Conservation (phyloP, 2,888 invertebrate genomes). For the Amphipyra berbera region DNA sequence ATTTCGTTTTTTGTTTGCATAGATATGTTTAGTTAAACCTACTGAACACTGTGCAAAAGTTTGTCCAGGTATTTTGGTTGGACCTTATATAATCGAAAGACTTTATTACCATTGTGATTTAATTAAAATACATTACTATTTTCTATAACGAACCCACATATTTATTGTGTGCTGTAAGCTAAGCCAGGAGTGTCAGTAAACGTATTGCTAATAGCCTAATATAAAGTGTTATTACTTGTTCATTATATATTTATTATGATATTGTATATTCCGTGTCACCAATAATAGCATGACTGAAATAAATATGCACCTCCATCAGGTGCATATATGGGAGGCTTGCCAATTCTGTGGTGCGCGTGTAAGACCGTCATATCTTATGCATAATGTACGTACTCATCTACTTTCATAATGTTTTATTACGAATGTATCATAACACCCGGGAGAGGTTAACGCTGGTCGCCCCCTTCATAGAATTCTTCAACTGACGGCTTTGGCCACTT, state of each 20-base stretch:
- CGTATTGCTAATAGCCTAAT: neutral
- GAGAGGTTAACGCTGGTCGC: no score
- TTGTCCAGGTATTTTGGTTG: no score
- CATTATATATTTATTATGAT: constrained; percentile 7
- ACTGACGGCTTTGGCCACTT: no score
- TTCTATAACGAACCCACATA: neutral
- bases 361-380: constrained; percentile 14
- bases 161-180: neutral
- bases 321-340: constrained; percentile 74
- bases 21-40: no score
- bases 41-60: no score
- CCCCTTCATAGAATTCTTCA: no score
- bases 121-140: no score
- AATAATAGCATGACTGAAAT: constrained; percentile 67
- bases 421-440: neutral
- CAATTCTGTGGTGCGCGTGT: constrained; percentile 66
- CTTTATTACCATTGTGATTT: no score
- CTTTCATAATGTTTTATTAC: constrained; percentile 3
- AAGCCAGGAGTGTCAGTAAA: neutral
- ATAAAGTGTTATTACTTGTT: neutral
- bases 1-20: no score
- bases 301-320: constrained; percentile 70
- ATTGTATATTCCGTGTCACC: constrained; percentile 30
- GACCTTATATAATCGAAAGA: no score
- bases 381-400: constrained; percentile 2